Evolutionary conservation across 2,888 invertebrate genomes (phyloP).

Genomic region (Leptinotarsa haldemani): DNA sequence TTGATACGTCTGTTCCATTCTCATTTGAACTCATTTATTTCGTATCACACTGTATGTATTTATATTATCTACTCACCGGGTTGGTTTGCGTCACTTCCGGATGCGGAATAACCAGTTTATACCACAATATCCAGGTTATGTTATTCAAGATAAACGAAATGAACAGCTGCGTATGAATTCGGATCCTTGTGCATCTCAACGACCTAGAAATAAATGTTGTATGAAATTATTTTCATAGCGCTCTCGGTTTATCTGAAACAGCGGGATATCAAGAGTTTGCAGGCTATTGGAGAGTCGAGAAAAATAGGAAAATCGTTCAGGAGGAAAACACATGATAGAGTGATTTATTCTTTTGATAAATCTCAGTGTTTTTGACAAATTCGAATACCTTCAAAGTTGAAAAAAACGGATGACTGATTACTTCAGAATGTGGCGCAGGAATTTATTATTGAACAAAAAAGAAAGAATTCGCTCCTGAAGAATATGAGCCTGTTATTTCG

Average conservation of each 20-base stretch:
- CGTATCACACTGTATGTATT: too few relatives aligned
- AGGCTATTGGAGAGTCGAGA: constrained; percentile 5
- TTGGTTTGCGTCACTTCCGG: constrained; percentile 71
- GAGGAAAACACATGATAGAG: not conserved
- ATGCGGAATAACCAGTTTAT: constrained; percentile 72
- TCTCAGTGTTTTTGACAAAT: too few relatives aligned
- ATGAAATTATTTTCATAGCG: constrained; percentile 19
- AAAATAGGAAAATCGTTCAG: not conserved
- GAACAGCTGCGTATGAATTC: constrained; percentile 83
- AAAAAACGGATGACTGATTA: too few relatives aligned
- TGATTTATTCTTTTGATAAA: too few relatives aligned
- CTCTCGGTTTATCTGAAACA: not conserved
- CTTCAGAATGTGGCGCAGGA: too few relatives aligned
- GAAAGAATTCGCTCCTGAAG: too few relatives aligned
- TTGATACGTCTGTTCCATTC: too few relatives aligned
- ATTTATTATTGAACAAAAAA: too few relatives aligned
- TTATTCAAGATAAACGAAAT: constrained; percentile 80
- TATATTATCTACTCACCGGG: constrained; percentile 67
- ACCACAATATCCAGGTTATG: constrained; percentile 82
- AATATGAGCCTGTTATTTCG: too few relatives aligned
- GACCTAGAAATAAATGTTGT: constrained; percentile 36
- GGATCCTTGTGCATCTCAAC: constrained; percentile 76
- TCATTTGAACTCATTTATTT: too few relatives aligned
- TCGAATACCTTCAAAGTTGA: too few relatives aligned
- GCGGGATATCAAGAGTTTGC: constrained; percentile 16